phyloP scores from a whole-genome alignment of 2,113 vertebrate genomes.

The Epinephelus cyanopodus region DNA sequence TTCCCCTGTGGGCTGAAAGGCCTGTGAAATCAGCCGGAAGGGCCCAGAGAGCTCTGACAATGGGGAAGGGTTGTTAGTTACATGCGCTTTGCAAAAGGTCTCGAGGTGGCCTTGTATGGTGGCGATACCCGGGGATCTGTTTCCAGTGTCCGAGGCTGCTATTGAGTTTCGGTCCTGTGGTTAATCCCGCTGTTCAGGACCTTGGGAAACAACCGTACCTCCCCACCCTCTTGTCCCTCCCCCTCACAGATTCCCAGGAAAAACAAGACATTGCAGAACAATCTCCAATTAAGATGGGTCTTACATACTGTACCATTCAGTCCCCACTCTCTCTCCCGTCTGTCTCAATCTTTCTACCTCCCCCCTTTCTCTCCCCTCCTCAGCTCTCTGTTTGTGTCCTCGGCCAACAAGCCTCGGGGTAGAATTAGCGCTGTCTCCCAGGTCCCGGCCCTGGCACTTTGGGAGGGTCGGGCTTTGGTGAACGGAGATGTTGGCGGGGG shows the following conservation, averaged over 20 bases:
- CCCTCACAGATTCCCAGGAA: slow-evolving; percentile 80
- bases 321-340: slow-evolving; percentile 42
- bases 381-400: slow-evolving; percentile 68
- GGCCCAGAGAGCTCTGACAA: slow-evolving; percentile 71
- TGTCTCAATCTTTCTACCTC: slow-evolving; percentile 45
- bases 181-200: slow-evolving; percentile 86
- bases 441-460: slow-evolving; percentile 80
- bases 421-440: slow-evolving; percentile 84
- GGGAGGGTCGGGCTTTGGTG: slow-evolving; percentile 63
- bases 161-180: slow-evolving; percentile 79
- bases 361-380: slow-evolving; percentile 47
- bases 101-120: slow-evolving; percentile 76
- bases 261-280: slow-evolving; percentile 82
- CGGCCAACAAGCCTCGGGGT: slow-evolving; percentile 77
- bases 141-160: slow-evolving; percentile 79
- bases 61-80: slow-evolving; percentile 76
- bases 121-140: slow-evolving; percentile 78
- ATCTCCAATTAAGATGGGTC: slow-evolving; percentile 85
- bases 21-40: slow-evolving; percentile 83
- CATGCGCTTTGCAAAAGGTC: slow-evolving; percentile 78
- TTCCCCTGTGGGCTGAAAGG: slow-evolving; percentile 76
- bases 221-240: slow-evolving; percentile 50
- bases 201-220: slow-evolving; percentile 82
- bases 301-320: slow-evolving; percentile 83
- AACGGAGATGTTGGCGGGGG: slow-evolving; percentile 55